Conservation (phyloP, 2,797 vertebrate species). For the Oreonectes daqikongensis region DNA sequence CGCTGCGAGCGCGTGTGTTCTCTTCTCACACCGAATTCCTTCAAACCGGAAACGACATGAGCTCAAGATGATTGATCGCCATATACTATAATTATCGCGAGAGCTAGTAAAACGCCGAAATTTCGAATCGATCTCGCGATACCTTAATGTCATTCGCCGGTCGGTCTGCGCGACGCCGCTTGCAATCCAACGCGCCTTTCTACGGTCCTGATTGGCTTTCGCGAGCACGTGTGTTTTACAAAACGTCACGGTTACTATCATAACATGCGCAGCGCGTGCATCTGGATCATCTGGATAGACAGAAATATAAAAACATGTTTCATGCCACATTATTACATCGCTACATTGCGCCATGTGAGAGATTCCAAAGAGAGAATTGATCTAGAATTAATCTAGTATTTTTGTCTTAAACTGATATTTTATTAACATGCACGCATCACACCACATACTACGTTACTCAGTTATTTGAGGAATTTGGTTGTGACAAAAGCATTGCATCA, state of each 20-base stretch:
- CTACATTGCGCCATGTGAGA: no score
- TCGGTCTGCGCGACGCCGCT: background rate
- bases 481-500: no score
- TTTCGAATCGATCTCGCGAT: background rate
- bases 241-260: background rate
- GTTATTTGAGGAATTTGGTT: no score
- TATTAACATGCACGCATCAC: background rate
- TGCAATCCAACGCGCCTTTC: background rate
- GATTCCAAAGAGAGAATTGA: no score
- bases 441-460: background rate
- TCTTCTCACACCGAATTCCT: background rate
- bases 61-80: slow-evolving; percentile 6
- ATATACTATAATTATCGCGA: no score
- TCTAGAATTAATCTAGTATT: no score
- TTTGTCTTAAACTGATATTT: no score
- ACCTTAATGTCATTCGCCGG: background rate
- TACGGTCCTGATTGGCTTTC: background rate
- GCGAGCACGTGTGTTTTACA: background rate
- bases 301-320: no score
- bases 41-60: slow-evolving; percentile 3
- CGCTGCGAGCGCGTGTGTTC: background rate
- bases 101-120: no score
- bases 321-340: no score
- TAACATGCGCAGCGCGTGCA: background rate
- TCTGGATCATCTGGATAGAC: no score